A percentile compares a stretch with the other conserved stretches of the same genome.
Conservation (phyloP, 1,140 invertebrate species). For the Trypoxylus dichotomus region DNA sequence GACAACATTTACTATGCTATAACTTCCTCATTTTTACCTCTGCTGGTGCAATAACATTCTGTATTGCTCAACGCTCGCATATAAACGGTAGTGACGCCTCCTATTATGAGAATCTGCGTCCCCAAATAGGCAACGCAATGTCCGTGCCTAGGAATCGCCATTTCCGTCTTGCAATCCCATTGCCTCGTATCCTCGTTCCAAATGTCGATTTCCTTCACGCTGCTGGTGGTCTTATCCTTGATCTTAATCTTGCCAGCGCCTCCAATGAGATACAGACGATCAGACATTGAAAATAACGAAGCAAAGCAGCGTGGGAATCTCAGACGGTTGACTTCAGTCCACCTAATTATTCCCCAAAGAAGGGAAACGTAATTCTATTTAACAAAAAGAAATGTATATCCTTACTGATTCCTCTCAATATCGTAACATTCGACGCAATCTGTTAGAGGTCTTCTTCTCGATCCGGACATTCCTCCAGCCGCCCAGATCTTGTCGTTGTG, state of each 20-base stretch:
- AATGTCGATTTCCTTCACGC: slow-evolving; percentile 60
- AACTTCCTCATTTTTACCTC: slow-evolving; percentile 47
- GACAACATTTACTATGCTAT: too few relatives aligned
- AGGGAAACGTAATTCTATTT: not conserved
- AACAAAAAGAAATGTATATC: not conserved
- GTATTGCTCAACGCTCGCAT: slow-evolving; percentile 63
- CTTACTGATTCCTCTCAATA: slow-evolving; percentile 59
- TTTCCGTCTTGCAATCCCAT: slow-evolving; percentile 59
- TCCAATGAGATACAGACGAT: slow-evolving; percentile 62
- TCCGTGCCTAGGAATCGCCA: slow-evolving; percentile 63
- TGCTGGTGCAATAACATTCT: slow-evolving; percentile 63
- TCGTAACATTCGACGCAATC: slow-evolving; percentile 65
- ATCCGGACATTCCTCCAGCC: slow-evolving; percentile 65
- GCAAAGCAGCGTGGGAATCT: slow-evolving; percentile 58
- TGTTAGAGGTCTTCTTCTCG: slow-evolving; percentile 57
- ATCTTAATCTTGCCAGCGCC: slow-evolving; percentile 58
- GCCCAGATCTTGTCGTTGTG: slow-evolving; percentile 66
- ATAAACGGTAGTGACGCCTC: slow-evolving; percentile 63
- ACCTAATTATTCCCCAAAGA: slow-evolving; percentile 50
- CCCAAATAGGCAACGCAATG: slow-evolving; percentile 62
- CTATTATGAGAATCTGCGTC: slow-evolving; percentile 62
- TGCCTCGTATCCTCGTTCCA: slow-evolving; percentile 58
- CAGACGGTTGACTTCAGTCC: slow-evolving; percentile 58
- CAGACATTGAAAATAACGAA: slow-evolving; percentile 59
- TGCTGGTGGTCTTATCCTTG: slow-evolving; percentile 59